Conservation (phyloP, 2,113 vertebrate species). For the Mobula hypostoma region DNA sequence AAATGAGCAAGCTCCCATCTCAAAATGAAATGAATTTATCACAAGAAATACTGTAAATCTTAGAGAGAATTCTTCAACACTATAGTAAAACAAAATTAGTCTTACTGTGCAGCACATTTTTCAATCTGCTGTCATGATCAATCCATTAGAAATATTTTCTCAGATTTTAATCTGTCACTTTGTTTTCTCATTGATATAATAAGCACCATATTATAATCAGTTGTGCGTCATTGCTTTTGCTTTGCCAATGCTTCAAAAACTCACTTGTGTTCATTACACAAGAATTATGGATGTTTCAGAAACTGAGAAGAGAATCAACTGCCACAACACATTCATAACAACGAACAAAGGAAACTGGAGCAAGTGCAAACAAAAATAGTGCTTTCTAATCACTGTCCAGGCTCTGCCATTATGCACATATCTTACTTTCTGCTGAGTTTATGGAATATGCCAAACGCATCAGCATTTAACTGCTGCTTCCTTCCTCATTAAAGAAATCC, state of each 20-base stretch:
- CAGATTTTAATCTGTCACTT: neutral
- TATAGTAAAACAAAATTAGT: neutral
- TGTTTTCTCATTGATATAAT: neutral
- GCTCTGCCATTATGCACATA: neutral
- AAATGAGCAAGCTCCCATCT: neutral
- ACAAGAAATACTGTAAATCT: neutral
- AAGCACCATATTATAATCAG: neutral
- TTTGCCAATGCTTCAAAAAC: constrained; percentile 12
- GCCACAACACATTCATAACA: neutral
- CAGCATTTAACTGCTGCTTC: neutral
- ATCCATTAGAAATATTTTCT: neutral
- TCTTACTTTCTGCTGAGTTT: neutral
- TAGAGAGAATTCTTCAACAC: neutral
- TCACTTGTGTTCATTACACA: neutral
- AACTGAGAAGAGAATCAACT: neutral
- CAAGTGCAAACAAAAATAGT: neutral
- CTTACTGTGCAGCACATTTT: neutral
- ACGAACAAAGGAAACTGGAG: neutral
- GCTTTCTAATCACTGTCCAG: neutral
- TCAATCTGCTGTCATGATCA: neutral
- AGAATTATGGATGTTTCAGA: neutral
- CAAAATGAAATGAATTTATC: neutral
- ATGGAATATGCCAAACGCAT: neutral
- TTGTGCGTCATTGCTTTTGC: neutral
- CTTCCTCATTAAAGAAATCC: neutral